Conservation (phyloP, 1,140 invertebrate genomes). For the Anadara kagoshimensis region DNA sequence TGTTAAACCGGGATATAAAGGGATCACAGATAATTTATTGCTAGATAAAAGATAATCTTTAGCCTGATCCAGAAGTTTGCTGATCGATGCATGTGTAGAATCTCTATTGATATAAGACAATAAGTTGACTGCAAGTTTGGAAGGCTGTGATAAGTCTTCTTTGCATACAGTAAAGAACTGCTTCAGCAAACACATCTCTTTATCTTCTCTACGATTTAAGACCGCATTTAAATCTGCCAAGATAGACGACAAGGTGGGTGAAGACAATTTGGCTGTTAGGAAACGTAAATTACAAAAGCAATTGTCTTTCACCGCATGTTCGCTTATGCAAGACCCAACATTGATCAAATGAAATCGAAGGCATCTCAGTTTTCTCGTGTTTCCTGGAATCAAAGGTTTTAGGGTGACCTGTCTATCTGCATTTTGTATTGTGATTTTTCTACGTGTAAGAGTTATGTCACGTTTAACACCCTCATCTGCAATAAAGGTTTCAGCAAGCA, state of each 20-base stretch:
- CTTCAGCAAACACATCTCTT: conserved; percentile 47
- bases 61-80: conserved; percentile 40
- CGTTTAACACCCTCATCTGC: conserved; percentile 51
- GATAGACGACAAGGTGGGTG: conserved; percentile 39
- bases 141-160: not conserved
- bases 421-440: not conserved
- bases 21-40: conserved; percentile 47
- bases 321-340: conserved; percentile 28
- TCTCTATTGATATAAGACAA: conserved; percentile 41
- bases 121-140: conserved; percentile 47
- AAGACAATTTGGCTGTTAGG: conserved; percentile 48
- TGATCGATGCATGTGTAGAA: conserved; percentile 24
- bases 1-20: conserved; percentile 55
- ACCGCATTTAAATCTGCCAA: conserved; percentile 46
- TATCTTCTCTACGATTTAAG: conserved; percentile 45
- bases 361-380: conserved; percentile 57
- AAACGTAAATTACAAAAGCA: conserved; percentile 59
- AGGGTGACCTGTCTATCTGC: conserved; percentile 10
- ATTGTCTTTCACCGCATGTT: conserved; percentile 40
- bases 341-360: conserved; percentile 54
- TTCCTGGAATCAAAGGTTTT: conserved; percentile 28
- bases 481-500: conserved; percentile 52
- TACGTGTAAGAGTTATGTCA: conserved; percentile 33
- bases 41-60: conserved; percentile 30
- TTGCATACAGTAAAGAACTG: conserved; percentile 42